Percentiles rank a stretch among this genome's conserved stretches.
phyloP scores from a whole-genome alignment of 2,888 invertebrate genomes.

The Patella ulyssiponensis region DNA sequence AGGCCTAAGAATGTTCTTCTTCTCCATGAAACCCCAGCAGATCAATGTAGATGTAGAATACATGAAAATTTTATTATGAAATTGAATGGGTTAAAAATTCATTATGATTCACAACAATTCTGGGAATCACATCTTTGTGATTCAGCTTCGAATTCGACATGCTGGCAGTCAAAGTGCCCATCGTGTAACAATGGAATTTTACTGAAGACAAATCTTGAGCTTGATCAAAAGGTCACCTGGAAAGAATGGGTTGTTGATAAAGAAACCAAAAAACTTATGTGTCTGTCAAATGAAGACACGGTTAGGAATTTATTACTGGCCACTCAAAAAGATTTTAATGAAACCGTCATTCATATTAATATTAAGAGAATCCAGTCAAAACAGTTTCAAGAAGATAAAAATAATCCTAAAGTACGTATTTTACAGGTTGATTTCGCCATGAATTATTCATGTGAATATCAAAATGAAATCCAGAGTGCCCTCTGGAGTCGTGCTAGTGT shows the following conservation, averaged over 20 bases:
- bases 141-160: background rate
- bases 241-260: background rate
- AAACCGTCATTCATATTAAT: too few species aligned
- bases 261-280: background rate
- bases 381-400: background rate
- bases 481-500: slow-evolving; percentile 23
- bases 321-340: too few species aligned
- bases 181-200: background rate
- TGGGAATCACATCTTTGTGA: background rate
- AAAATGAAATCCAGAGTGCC: slow-evolving; percentile 26
- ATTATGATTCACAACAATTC: background rate
- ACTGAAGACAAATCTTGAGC: background rate
- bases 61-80: slow-evolving; percentile 10
- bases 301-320: too few species aligned
- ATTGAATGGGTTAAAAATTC: background rate
- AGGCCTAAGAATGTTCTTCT: slow-evolving; percentile 13
- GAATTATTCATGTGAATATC: slow-evolving; percentile 30
- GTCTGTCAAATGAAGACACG: background rate
- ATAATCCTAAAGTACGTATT: background rate
- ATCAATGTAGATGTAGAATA: slow-evolving; percentile 14
- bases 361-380: background rate
- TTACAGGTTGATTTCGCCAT: slow-evolving; percentile 22
- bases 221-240: background rate
- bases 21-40: slow-evolving; percentile 4
- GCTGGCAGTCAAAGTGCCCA: background rate